Conservation (phyloP, 2,113 vertebrate genomes). For the Hippolais icterina region DNA sequence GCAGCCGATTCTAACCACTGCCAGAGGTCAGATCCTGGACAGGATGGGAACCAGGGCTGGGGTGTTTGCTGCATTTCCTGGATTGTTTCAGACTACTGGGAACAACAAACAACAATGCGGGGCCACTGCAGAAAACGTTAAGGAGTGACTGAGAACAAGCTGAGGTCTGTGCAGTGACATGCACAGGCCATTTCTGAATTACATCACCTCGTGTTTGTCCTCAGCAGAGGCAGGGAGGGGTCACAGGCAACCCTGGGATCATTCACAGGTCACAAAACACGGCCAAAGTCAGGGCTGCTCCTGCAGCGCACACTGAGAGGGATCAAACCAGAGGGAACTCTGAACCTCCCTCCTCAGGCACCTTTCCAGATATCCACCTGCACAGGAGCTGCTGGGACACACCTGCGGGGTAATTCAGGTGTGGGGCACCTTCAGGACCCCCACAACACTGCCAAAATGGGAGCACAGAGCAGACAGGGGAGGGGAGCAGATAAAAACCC, state of each 20-base stretch:
- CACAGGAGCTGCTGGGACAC: not conserved
- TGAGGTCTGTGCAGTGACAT: rapidly evolving
- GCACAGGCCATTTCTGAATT: not conserved
- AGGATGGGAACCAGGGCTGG: not conserved
- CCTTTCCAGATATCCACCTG: not conserved
- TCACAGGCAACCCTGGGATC: not conserved
- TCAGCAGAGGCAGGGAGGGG: not conserved
- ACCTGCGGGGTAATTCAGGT: rapidly evolving
- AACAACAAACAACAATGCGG: not conserved
- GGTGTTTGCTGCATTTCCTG: not conserved
- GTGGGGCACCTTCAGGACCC: not conserved
- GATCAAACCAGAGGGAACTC: not conserved
- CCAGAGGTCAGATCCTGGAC: not conserved
- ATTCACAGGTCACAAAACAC: not conserved
- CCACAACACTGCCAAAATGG: rapidly evolving
- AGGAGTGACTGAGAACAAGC: rapidly evolving
- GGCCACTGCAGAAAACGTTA: not conserved
- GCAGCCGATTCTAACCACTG: not conserved
- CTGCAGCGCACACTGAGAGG: not conserved
- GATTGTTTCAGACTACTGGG: not conserved
- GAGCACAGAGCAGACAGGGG: not conserved
- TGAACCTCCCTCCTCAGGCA: not conserved
- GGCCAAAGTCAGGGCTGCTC: too few relatives aligned
- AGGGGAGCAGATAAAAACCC: rapidly evolving
- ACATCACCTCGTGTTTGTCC: not conserved